Percentiles rank a stretch among this genome's conserved stretches.
phyloP scores from a whole-genome alignment of 2,888 invertebrate genomes.

The Drosophila acutilabella region DNA sequence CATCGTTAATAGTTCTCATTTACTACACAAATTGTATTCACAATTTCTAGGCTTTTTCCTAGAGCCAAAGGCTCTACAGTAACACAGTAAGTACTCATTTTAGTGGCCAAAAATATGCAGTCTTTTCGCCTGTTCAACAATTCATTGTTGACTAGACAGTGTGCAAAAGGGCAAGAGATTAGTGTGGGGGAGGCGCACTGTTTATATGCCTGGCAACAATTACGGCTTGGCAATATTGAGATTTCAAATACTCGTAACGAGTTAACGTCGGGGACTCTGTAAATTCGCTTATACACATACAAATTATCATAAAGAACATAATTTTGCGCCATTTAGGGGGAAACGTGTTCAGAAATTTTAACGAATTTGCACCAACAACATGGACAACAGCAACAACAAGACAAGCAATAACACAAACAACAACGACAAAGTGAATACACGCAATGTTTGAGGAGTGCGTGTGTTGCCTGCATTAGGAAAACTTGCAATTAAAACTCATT shows the following conservation, averaged over 20 bases:
- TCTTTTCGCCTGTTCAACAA: constrained; percentile 16
- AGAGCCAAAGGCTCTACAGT: constrained; percentile 33
- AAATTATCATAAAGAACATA: constrained; percentile 79
- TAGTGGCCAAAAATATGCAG: constrained; percentile 46
- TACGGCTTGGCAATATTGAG: constrained; percentile 49
- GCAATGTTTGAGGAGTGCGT: constrained; percentile 48
- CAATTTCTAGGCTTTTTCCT: constrained; percentile 11
- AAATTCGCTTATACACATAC: constrained; percentile 23
- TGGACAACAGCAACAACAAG: constrained; percentile 11
- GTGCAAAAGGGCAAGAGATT: too few relatives aligned
- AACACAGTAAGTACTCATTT: constrained; percentile 52
- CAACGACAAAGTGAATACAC: constrained; percentile 37
- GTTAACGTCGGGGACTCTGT: constrained; percentile 18
- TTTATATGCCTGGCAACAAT: constrained; percentile 30
- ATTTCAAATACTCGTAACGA: constrained; percentile 48
- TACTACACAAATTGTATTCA: constrained; percentile 7
- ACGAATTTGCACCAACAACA: constrained; percentile 40
- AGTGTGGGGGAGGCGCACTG: constrained; percentile 1
- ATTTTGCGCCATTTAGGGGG: constrained; percentile 68
- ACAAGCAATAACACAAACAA: constrained; percentile 6
- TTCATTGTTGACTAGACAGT: constrained; percentile 5
- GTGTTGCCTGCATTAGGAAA: constrained; percentile 75
- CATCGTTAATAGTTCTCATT: constrained; percentile 12
- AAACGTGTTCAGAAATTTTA: constrained; percentile 61
- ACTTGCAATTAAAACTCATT: constrained; percentile 82